Evolutionary conservation across 2,797 vertebrate genomes (phyloP).

Genomic region (Arctocebus calabarensis): DNA sequence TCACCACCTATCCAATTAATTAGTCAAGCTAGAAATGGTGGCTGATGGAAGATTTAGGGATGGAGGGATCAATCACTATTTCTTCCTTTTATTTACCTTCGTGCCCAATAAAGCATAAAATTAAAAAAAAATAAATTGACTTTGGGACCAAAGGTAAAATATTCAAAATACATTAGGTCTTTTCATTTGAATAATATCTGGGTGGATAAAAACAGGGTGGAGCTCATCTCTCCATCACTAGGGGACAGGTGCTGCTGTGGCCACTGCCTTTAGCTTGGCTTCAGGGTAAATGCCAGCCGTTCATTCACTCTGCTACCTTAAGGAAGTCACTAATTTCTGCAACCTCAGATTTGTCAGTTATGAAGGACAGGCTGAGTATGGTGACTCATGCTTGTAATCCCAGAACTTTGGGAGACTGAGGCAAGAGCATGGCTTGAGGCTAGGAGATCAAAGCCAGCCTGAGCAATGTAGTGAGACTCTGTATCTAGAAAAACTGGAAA

Average conservation of each 20-base stretch:
- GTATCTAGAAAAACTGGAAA: not conserved
- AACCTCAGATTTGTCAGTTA: too few relatives aligned
- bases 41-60: not conserved
- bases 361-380: not conserved
- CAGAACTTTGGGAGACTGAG: not conserved
- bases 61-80: not conserved
- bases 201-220: not conserved
- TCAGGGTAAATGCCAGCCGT: not conserved
- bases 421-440: not conserved
- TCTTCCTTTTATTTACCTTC: not conserved
- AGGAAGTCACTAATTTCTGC: not conserved
- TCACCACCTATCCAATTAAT: not conserved
- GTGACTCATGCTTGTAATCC: not conserved
- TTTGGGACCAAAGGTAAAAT: not conserved
- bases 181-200: not conserved
- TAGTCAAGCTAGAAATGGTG: not conserved
- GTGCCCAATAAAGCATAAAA: not conserved
- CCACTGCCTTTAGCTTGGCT: rapidly evolving
- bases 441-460: not conserved
- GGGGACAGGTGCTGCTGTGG: rapidly evolving
- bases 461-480: not conserved
- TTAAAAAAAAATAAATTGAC: not conserved
- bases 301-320: not conserved
- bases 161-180: not conserved
- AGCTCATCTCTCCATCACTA: rapidly evolving